phyloP scores from a whole-genome alignment of 2,888 invertebrate species.

The Netelia inedita region DNA sequence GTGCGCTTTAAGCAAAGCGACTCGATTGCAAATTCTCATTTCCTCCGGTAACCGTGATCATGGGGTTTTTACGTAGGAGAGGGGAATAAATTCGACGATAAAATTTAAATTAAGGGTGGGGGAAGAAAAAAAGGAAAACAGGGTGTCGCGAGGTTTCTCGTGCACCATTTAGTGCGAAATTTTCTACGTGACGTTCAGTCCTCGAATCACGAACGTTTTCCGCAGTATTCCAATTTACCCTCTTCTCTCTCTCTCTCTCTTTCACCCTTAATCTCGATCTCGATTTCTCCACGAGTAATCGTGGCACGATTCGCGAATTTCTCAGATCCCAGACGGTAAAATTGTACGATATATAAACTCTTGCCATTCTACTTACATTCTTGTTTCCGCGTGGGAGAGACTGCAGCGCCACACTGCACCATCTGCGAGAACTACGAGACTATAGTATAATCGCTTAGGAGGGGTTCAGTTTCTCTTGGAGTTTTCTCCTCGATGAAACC shows the following conservation, averaged over 20 bases:
- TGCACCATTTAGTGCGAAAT: constrained; percentile 14
- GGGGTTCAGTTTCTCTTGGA: not conserved
- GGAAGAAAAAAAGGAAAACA: not conserved
- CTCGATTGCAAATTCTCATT: constrained; percentile 11
- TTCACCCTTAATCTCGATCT: not conserved
- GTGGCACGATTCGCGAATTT: constrained; percentile 51
- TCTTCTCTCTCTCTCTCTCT: constrained; percentile 3
- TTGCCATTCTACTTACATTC: constrained; percentile 10
- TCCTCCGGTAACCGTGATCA: not conserved
- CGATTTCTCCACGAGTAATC: constrained; percentile 23
- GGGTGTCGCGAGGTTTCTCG: constrained; percentile 1
- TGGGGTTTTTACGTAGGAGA: not conserved
- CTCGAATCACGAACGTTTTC: constrained; percentile 16
- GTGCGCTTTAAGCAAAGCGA: not conserved
- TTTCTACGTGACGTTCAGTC: constrained; percentile 28
- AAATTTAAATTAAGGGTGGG: constrained; percentile 15
- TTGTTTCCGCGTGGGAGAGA: constrained; percentile 11
- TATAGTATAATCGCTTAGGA: not conserved
- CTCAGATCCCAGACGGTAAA: constrained; percentile 36
- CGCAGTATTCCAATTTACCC: not conserved
- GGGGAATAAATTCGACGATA: constrained; percentile 24
- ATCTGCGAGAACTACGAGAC: not conserved
- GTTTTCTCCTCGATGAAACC: constrained; percentile 5
- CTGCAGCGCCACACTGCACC: constrained; percentile 28
- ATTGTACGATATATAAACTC: constrained; percentile 26